Percentiles rank a stretch among this genome's conserved stretches.
Evolutionary conservation across 1,140 invertebrate genomes (phyloP).

Genomic region (Drosophila subobscura): DNA sequence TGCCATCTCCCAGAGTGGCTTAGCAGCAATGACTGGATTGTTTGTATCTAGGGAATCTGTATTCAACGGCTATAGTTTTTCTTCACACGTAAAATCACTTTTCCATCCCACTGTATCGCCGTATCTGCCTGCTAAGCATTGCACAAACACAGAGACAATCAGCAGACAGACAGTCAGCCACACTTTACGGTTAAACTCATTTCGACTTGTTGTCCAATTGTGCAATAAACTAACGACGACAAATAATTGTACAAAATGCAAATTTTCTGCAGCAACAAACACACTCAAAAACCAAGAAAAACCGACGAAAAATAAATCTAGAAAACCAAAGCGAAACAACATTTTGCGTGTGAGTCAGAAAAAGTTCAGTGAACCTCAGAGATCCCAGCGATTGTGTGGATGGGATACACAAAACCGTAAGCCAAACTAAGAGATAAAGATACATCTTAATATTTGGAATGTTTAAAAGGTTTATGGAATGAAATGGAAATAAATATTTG

Average conservation of each 20-base stretch:
- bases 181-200: constrained; percentile 64
- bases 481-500: no score
- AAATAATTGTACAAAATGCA: constrained; percentile 67
- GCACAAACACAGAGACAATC: constrained; percentile 17
- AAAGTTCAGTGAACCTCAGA: constrained; percentile 20
- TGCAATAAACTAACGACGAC: constrained; percentile 64
- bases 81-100: no score
- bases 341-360: constrained; percentile 36
- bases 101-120: constrained; percentile 17
- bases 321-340: constrained; percentile 9
- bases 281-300: constrained; percentile 8
- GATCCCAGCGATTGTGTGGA: no score
- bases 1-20: no score
- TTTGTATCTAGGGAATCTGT: no score
- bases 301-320: constrained; percentile 6
- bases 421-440: no score
- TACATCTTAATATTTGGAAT: no score
- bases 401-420: no score
- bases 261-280: constrained; percentile 47
- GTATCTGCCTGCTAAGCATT: constrained; percentile 2
- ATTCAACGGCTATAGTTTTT: no score
- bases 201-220: constrained; percentile 71
- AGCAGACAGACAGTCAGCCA: constrained; percentile 14
- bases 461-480: no score
- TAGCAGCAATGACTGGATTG: no score